Evolutionary conservation across 2,888 invertebrate species (phyloP).

Genomic region (Choreutis nemorana): DNA sequence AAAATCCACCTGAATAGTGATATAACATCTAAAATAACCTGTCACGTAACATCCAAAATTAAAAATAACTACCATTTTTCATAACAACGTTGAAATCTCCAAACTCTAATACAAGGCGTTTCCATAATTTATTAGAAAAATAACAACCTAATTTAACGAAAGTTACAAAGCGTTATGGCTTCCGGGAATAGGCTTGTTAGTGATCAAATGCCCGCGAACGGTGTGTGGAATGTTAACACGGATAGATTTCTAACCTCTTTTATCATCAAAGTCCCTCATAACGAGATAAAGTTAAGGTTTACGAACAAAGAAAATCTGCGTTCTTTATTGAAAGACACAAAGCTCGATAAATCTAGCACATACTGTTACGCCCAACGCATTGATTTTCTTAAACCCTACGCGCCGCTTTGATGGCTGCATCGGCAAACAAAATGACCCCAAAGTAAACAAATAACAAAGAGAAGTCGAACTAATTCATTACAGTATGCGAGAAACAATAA

Average conservation of each 20-base stretch:
- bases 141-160: conserved; percentile 37
- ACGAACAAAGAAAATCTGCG: conserved; percentile 22
- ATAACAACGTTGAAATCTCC: conserved; percentile 19
- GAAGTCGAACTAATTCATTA: conserved; percentile 46
- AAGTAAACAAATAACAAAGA: conserved; percentile 39
- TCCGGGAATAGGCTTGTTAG: conserved; percentile 50
- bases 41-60: too few species aligned
- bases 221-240: conserved; percentile 41
- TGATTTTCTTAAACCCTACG: conserved; percentile 43
- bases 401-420: conserved; percentile 38
- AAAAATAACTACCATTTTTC: conserved; percentile 11
- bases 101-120: conserved; percentile 26
- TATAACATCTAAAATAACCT: too few species aligned
- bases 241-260: conserved; percentile 32
- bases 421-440: conserved; percentile 44
- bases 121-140: conserved; percentile 31
- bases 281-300: too few species aligned
- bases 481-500: conserved; percentile 47
- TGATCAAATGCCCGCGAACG: conserved; percentile 42
- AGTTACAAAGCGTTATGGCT: conserved; percentile 43
- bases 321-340: conserved; percentile 23
- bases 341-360: conserved; percentile 43
- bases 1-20: too few species aligned
- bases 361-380: conserved; percentile 45
- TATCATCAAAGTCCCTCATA: conserved; percentile 40